Evolutionary conservation across 2,888 invertebrate genomes (phyloP).

Genomic region (Catocala fraxini): DNA sequence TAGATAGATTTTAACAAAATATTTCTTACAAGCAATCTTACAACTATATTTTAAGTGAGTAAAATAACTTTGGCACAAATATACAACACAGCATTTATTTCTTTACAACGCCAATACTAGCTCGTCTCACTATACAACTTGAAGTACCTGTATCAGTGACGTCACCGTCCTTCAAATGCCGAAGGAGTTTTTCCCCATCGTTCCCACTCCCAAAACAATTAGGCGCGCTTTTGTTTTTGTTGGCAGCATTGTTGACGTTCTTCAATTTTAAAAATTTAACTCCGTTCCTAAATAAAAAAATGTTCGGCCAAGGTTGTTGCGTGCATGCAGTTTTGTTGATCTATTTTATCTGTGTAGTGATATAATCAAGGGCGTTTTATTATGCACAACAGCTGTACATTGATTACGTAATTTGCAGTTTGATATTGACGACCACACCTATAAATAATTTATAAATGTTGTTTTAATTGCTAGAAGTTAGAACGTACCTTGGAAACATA

Average conservation of each 20-base stretch:
- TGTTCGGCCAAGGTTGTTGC: conserved; percentile 37
- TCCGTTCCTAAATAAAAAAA: conserved; percentile 29
- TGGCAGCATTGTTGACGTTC: conserved; percentile 59
- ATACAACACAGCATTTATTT: conserved; percentile 4
- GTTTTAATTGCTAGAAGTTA: too few species aligned
- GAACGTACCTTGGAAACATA: too few species aligned
- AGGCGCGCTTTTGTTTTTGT: conserved; percentile 74
- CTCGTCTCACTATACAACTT: conserved; percentile 52
- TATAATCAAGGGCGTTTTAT: conserved; percentile 24
- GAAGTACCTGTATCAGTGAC: conserved; percentile 73
- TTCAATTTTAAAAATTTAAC: conserved; percentile 52
- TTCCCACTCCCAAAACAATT: conserved; percentile 75
- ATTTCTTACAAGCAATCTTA: too few species aligned
- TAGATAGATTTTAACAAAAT: too few species aligned
- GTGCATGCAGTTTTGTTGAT: conserved; percentile 30
- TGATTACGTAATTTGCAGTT: conserved; percentile 35
- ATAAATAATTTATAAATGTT: background rate
- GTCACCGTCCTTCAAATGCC: conserved; percentile 82
- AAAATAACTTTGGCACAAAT: too few species aligned
- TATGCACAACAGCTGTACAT: conserved; percentile 11
- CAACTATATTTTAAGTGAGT: too few species aligned
- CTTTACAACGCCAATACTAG: conserved; percentile 55
- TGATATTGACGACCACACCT: conserved; percentile 11
- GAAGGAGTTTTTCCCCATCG: conserved; percentile 65
- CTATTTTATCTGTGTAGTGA: conserved; percentile 31